These are phyloP conservation scores for Trichomalopsis sarcophagae DNA, from an alignment of 1,140 invertebrate species.

Conservation along the genomic window DNA sequence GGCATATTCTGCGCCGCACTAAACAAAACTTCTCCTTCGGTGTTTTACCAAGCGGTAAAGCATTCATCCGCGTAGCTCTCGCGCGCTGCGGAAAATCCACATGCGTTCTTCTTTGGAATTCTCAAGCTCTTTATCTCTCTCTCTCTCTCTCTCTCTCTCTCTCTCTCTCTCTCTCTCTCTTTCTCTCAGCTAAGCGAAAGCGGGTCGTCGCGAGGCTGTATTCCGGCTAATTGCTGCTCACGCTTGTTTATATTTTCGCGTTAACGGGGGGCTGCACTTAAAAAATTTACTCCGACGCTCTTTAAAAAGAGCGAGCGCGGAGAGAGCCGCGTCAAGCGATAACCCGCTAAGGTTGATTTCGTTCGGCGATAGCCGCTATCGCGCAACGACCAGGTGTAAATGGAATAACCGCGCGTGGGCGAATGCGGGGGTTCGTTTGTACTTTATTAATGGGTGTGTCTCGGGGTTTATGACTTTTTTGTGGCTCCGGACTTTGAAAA, in stretches of 20 bases:
- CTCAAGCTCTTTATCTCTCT: neutral
- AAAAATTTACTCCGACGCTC: conserved; percentile 25
- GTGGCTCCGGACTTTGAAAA: neutral
- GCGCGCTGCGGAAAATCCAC: neutral
- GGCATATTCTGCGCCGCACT: neutral
- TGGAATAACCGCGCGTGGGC: neutral
- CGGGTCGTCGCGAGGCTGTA: neutral
- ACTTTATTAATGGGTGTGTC: neutral
- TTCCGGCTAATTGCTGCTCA: conserved; percentile 21
- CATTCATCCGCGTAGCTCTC: neutral
- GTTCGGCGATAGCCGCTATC: neutral
- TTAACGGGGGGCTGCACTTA: neutral
- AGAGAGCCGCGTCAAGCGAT: neutral
- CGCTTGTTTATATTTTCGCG: neutral
- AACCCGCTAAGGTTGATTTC: neutral
- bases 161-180: too few species aligned
- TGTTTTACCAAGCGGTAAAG: neutral
- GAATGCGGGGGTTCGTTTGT: neutral
- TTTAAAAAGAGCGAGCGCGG: neutral
- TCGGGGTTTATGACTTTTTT: neutral
- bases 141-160: too few species aligned
- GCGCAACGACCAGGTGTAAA: neutral
- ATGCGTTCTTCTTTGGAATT: neutral
- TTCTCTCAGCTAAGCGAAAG: neutral
- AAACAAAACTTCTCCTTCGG: neutral